Conservation (phyloP, 2,797 vertebrate species). For the Gymnocypris eckloni region DNA sequence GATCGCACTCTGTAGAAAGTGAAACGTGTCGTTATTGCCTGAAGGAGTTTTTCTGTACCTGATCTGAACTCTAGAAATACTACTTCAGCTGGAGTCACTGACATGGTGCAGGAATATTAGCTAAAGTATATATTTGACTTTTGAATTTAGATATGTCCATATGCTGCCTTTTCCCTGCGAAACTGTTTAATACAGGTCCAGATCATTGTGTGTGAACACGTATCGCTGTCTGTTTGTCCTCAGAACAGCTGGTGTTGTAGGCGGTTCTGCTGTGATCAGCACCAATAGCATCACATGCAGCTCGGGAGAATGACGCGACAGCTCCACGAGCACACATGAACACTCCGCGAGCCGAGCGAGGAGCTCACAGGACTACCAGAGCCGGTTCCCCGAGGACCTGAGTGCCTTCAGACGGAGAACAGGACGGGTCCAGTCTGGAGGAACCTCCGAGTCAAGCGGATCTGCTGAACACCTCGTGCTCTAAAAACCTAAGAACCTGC, state of each 20-base stretch:
- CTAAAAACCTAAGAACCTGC: not conserved
- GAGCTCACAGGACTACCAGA: not conserved
- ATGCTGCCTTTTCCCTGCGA: not conserved
- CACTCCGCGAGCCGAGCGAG: conserved; percentile 1
- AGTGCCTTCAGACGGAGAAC: not conserved
- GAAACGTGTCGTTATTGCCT: not conserved
- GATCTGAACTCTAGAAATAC: not conserved
- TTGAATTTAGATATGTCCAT: not conserved
- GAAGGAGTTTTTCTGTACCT: not conserved
- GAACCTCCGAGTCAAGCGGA: not conserved
- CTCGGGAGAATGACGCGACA: conserved; percentile 14
- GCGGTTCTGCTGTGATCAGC: conserved; percentile 65
- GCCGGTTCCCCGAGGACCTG: not conserved
- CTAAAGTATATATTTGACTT: not conserved
- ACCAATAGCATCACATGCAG: conserved; percentile 62
- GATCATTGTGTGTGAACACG: not conserved
- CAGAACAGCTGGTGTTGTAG: conserved; percentile 25
- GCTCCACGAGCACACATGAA: not conserved
- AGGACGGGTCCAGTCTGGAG: not conserved
- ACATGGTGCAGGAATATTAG: not conserved
- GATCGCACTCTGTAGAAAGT: too few relatives aligned
- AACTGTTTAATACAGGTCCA: not conserved
- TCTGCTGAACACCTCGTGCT: not conserved
- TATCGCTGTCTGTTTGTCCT: not conserved
- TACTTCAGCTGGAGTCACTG: not conserved